phyloP scores from a whole-genome alignment of 30 jellyfish, hydroid and myxozoan species.

The Turritopsis dohrnii region DNA sequence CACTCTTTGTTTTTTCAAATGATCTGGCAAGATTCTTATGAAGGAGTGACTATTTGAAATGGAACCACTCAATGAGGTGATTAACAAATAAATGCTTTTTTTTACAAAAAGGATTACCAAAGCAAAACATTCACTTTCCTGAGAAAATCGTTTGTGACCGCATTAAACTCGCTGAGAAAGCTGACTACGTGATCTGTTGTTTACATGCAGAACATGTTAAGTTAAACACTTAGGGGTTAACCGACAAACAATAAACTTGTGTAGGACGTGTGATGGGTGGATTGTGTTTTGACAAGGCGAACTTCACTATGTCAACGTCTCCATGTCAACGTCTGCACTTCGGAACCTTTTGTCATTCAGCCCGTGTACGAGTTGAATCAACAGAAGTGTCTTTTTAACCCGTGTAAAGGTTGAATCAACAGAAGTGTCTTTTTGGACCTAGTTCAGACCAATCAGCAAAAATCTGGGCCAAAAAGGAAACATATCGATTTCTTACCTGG shows the following conservation, averaged over 20 bases:
- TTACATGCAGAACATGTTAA: neutral
- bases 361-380: neutral
- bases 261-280: neutral
- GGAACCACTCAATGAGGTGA: neutral
- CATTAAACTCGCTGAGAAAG: too few species aligned
- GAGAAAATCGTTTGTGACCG: neutral
- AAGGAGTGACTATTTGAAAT: neutral
- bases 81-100: neutral
- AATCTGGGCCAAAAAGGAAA: neutral
- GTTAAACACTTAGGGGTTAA: neutral
- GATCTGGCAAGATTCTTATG: neutral
- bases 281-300: neutral
- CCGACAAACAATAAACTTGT: neutral
- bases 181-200: neutral
- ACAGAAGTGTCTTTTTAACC: too few species aligned
- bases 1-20: neutral
- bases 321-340: neutral
- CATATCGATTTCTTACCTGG: constrained; percentile 83
- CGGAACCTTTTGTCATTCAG: too few species aligned
- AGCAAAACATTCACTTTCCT: neutral
- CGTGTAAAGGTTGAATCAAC: neutral
- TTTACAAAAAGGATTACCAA: neutral
- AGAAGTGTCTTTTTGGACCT: neutral
- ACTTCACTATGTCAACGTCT: neutral
- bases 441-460: neutral